Conservation (phyloP, 2,113 vertebrate genomes). For the Octodon degus region DNA sequence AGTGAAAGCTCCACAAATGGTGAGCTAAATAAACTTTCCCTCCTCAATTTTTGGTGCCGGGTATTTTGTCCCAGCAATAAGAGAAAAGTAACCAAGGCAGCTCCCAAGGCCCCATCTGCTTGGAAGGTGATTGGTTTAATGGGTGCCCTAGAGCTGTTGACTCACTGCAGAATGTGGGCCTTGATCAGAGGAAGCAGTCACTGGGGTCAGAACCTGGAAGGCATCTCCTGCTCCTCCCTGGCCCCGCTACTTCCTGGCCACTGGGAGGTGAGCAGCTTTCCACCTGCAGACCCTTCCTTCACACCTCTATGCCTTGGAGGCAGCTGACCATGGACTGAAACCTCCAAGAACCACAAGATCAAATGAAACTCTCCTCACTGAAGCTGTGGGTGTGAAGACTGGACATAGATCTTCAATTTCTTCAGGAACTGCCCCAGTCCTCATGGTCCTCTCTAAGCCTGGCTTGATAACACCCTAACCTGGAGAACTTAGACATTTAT, state of each 20-base stretch:
- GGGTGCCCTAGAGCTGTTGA: not conserved
- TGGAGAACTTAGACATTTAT: not conserved
- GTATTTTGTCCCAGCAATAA: too few relatives aligned
- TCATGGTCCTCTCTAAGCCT: not conserved
- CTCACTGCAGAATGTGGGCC: not conserved
- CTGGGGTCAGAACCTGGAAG: not conserved
- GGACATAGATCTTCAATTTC: not conserved
- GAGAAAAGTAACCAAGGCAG: too few relatives aligned
- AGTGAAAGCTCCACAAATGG: too few relatives aligned
- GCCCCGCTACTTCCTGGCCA: not conserved
- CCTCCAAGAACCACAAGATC: not conserved
- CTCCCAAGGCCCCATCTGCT: not conserved
- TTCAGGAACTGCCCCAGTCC: not conserved
- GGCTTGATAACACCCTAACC: not conserved
- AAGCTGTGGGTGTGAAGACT: not conserved
- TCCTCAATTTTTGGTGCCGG: too few relatives aligned
- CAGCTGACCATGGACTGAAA: not conserved
- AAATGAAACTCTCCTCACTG: not conserved
- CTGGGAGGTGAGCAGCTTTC: not conserved
- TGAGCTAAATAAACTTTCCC: too few relatives aligned
- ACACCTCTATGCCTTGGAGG: not conserved
- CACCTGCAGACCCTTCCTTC: not conserved
- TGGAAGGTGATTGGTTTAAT: not conserved
- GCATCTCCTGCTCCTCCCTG: not conserved
- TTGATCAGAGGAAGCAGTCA: not conserved